These are phyloP conservation scores for Pristionchus fissidentatus DNA, from an alignment of 2,888 invertebrate species.

Conservation along the genomic window DNA sequence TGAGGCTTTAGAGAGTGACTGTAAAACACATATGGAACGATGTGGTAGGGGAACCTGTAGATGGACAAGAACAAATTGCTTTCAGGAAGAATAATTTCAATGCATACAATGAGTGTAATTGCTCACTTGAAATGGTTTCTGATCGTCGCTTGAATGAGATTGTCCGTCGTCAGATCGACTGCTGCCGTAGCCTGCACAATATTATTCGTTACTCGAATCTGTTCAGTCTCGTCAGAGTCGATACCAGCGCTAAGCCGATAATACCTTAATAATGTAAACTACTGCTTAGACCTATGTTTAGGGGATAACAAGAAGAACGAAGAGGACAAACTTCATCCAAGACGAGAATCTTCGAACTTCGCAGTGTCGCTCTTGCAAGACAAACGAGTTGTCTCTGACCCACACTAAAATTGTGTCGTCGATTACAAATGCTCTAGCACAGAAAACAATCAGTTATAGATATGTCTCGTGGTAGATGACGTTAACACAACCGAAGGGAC, in stretches of 20 bases:
- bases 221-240: too few relatives aligned
- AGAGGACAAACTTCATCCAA: not conserved
- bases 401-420: constrained; percentile 2
- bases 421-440: too few relatives aligned
- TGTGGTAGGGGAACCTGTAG: too few relatives aligned
- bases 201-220: not conserved
- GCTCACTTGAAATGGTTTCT: constrained; percentile 44
- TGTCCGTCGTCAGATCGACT: constrained; percentile 46
- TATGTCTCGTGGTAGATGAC: too few relatives aligned
- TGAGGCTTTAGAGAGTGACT: not conserved
- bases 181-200: constrained; percentile 43
- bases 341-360: constrained; percentile 42
- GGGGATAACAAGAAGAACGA: not conserved
- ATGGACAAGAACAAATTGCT: too few relatives aligned
- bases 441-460: too few relatives aligned
- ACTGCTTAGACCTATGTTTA: not conserved
- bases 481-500: too few relatives aligned
- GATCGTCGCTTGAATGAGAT: constrained; percentile 45
- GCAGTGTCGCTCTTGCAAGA: constrained; percentile 38
- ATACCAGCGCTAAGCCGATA: too few relatives aligned
- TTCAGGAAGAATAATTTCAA: not conserved
- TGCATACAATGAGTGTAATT: not conserved
- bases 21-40: too few relatives aligned
- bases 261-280: not conserved
- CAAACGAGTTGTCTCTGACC: constrained; percentile 47